Conservation (phyloP, 1,140 invertebrate species). For the Bombus confusus region DNA sequence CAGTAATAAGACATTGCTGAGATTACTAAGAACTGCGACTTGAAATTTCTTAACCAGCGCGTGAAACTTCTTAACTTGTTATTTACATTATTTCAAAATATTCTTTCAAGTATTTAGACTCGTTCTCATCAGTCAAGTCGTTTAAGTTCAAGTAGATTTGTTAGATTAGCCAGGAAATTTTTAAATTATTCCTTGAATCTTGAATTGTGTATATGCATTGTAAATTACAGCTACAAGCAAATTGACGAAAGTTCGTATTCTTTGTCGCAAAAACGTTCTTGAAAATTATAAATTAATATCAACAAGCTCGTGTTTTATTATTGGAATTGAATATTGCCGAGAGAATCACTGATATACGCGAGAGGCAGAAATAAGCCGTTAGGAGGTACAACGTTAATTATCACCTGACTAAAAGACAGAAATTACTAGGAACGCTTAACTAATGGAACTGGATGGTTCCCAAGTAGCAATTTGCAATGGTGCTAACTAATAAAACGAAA, state of each 20-base stretch:
- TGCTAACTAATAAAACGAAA: constrained; percentile 8
- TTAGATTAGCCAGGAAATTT: background rate
- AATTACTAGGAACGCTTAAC: background rate
- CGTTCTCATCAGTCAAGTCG: too few relatives aligned
- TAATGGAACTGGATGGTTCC: background rate
- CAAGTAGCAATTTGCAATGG: too few relatives aligned
- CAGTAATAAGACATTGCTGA: background rate
- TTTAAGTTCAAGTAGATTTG: too few relatives aligned
- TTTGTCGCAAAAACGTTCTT: background rate
- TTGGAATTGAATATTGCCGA: background rate
- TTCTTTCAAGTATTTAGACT: background rate
- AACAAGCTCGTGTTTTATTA: background rate
- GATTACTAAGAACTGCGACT: background rate
- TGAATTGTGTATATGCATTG: too few relatives aligned
- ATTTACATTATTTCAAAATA: too few relatives aligned
- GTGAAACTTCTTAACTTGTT: too few relatives aligned
- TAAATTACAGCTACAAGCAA: too few relatives aligned
- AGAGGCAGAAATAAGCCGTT: background rate
- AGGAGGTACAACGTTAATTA: background rate
- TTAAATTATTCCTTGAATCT: background rate
- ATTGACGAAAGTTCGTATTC: too few relatives aligned
- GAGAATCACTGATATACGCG: background rate
- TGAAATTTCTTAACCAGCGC: background rate
- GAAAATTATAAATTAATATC: background rate
- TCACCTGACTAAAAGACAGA: background rate